Conservation (phyloP, 1,140 invertebrate genomes). For the Aleiodes sp. region DNA sequence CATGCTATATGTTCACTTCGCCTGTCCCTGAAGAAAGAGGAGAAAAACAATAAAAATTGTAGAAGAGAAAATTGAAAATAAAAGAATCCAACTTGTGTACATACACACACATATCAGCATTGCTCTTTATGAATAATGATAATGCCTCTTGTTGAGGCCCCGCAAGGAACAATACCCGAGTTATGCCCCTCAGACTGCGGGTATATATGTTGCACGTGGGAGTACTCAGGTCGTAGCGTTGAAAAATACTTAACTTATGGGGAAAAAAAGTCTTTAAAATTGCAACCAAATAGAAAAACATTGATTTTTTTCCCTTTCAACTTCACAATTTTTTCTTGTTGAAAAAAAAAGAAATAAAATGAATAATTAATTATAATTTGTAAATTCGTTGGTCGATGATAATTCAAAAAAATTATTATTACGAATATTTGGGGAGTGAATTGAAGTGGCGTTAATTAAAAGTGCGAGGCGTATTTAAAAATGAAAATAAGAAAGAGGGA, state of each 20-base stretch:
- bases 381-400: too few species aligned
- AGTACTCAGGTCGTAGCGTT: constrained; percentile 22
- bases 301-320: too few species aligned
- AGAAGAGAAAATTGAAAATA: too few species aligned
- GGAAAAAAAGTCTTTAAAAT: not conserved
- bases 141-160: constrained; percentile 37
- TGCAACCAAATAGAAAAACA: not conserved
- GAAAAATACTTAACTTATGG: not conserved
- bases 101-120: constrained; percentile 17
- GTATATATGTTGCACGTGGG: constrained; percentile 30
- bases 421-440: constrained; percentile 5
- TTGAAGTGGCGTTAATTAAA: constrained; percentile 30
- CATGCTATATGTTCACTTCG: constrained; percentile 26
- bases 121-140: constrained; percentile 43
- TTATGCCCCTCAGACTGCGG: constrained; percentile 29
- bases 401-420: not conserved
- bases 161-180: constrained; percentile 40
- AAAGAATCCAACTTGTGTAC: not conserved
- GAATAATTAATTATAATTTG: too few species aligned
- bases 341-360: not conserved
- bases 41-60: too few species aligned
- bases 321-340: too few species aligned
- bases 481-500: not conserved
- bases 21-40: too few species aligned
- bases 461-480: constrained; percentile 29